Evolutionary conservation across 2,797 vertebrate genomes (phyloP), one percentile per base, ranked within the genome.

Genomic region (Acipenser oxyrinchus): DNA sequence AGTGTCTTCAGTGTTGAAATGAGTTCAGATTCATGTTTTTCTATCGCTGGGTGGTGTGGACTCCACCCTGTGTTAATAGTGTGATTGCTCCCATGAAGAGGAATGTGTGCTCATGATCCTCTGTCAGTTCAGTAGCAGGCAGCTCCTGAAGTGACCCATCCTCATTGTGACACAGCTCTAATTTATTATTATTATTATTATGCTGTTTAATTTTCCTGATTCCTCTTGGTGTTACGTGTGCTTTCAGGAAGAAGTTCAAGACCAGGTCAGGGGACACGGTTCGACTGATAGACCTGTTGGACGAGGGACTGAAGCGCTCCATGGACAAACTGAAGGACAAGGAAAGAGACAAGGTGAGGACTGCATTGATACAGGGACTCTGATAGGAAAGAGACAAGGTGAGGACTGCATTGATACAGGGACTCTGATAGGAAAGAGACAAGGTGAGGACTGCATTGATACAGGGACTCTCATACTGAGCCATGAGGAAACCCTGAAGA

Each of bases 311-410:
- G 64, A 97, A 92, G 79, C 90, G 96, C 71, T 93, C 91, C n/a
- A 97, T 97, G 95, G 96, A 97, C 86, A 99, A 99, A 72, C 83
- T 99, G 76, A 93, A 90, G 60, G 96, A 98, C 67, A 99, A 99
- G 77, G 95, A 93, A 63, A 82, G 96, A 72, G 94, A 99, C 80
- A 95, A 96, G 94, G 96, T 97, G 79, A 49, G 67, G 23, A 13
- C 60, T 15, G 10, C 63, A 79, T 37, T 48, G 51, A 48, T 7
- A 23, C 23, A 10, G 10, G 9, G 12, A 18, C 6, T 7, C 6
- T 7, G 55, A n/a, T 13, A 58, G 55, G 10, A 93, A 63, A 82
- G 96, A 72, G 94, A 99, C 80, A 95, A 96, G 94, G 96, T 96
- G 79, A 49, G 67, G 18, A n/a, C 60, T 15, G 10, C 63, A 79